A percentile compares a stretch with the other conserved stretches of the same genome.
These are phyloP conservation scores for Megaustenia siamemsis DNA, from an alignment of 2,888 invertebrate species.

Conservation along the genomic window DNA sequence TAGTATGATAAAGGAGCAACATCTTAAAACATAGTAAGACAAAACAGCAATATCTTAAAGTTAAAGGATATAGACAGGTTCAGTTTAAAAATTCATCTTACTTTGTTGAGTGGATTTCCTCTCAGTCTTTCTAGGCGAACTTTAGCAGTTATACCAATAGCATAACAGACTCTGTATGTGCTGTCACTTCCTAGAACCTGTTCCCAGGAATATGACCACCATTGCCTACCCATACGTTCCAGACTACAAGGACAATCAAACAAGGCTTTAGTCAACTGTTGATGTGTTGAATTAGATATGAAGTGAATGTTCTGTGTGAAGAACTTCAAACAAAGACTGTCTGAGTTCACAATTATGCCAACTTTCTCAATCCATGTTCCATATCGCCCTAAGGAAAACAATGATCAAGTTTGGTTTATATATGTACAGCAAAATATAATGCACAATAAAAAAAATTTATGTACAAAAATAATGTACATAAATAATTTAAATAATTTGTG, in stretches of 20 bases:
- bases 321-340: neutral
- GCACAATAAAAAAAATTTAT: no score
- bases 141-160: constrained; percentile 10
- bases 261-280: neutral
- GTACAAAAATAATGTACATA: no score
- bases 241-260: constrained; percentile 33
- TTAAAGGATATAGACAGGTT: neutral
- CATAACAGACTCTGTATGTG: constrained; percentile 16
- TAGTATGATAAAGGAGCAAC: no score
- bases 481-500: no score
- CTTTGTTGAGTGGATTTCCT: constrained; percentile 41
- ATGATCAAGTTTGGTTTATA: no score
- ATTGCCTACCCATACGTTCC: constrained; percentile 27
- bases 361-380: constrained; percentile 31
- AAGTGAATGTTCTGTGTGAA: neutral
- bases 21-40: no score
- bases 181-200: neutral
- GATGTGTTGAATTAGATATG: neutral
- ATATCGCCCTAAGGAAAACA: neutral
- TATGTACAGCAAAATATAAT: no score
- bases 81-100: neutral
- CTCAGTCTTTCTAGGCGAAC: neutral
- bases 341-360: constrained; percentile 12
- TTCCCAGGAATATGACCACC: constrained; percentile 22
- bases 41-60: neutral